phyloP scores from a whole-genome alignment of 2,797 vertebrate species.

The Manis crassicaudata region DNA sequence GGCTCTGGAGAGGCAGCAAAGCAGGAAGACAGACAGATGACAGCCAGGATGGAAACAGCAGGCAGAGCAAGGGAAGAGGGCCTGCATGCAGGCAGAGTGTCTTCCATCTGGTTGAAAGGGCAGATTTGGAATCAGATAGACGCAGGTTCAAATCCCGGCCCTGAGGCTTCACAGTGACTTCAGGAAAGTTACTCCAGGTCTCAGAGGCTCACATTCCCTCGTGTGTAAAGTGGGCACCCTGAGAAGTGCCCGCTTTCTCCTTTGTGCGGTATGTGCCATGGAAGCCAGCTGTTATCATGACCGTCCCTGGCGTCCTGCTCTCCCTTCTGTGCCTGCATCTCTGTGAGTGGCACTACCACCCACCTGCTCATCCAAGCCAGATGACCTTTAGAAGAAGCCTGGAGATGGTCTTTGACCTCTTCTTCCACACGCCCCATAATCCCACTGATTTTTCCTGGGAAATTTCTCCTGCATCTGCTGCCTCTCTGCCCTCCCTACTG shows the following conservation, averaged over 20 bases:
- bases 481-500: background rate
- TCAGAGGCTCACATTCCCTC: background rate
- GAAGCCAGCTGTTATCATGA: background rate
- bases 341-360: background rate
- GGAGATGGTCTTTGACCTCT: background rate
- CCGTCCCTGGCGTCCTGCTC: background rate
- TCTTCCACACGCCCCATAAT: background rate
- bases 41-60: background rate
- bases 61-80: background rate
- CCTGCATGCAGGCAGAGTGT: background rate
- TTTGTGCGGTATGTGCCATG: background rate
- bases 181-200: background rate
- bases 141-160: background rate
- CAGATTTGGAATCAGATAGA: background rate
- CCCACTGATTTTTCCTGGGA: background rate
- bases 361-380: background rate
- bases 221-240: background rate
- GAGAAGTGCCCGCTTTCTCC: background rate
- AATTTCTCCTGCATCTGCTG: background rate
- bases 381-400: background rate
- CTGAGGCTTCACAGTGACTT: background rate
- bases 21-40: background rate
- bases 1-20: conserved; percentile 1
- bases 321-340: background rate
- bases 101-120: background rate